Base-by-base conservation (phyloP, 2,113 vertebrate genomes). In the Argyrosomus japonicus region DNA sequence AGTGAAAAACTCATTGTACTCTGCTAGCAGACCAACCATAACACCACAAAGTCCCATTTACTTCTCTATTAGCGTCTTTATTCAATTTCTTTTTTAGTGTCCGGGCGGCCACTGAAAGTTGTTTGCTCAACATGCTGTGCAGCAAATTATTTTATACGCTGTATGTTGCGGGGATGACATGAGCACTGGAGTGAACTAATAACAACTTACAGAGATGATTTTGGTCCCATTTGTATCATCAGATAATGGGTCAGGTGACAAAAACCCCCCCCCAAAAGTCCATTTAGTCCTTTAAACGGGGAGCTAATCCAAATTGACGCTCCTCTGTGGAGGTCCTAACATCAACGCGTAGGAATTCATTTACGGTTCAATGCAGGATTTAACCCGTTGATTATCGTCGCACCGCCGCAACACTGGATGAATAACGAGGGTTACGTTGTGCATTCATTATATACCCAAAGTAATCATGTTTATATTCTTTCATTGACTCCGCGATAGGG, bases 291-390 rank as follows among this genome's bases (percentile, higher is more conserved):
- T 23, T 81, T 69, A 56, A 40, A 40, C 36, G 36, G 36, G 36
- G 36, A 8, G 36, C 36, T 40, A 40, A 47, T 77, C 51, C 63
- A 50, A 40, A 64, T 48, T 5, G 18, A 7, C 61, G 61, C 45
- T 79, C 23, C 50, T 53, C 17, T 0, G 36, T 45, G 68, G 78
- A 68, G 40, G 74, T 67, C 47, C 53, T 21, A 48, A 36, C 82
- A 71, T 61, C 75, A 25, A 21, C 18, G 72, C 7, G 14, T 50
- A 77, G 23, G 60, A 54, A 72, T 62, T 40, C 10, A 57, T 83
- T 86, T 23, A 68, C 48, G 43, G 40, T 60, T 78, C 67, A 58
- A 32, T 5, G 15, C 19, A 40, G 71, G 65, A 80, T 83, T 78
- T 71, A 64, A 61, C 27, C 0, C 47, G n/a, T 27, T 71, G 82